Percentiles rank a stretch among this genome's conserved stretches.
Conservation (phyloP, 92 coral and sea anemone species). For the Phymanthus crucifer region DNA sequence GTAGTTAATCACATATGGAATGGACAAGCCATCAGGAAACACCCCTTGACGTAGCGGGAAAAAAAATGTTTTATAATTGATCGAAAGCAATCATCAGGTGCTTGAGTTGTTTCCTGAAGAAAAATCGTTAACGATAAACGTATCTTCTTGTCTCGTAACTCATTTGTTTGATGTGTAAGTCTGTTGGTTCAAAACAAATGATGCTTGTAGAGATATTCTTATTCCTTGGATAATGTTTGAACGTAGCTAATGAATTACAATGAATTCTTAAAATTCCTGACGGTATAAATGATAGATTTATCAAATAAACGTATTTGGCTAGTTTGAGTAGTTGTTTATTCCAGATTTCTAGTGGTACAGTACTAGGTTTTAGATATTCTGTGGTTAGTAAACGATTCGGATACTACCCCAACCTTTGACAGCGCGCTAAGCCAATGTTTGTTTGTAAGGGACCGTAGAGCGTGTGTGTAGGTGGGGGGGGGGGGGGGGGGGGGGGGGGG, state of each 20-base stretch:
- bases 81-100: neutral
- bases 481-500: no score
- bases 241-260: neutral
- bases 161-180: slow-evolving; percentile 1
- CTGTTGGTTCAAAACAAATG: neutral
- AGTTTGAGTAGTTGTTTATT: neutral
- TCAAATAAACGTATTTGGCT: neutral
- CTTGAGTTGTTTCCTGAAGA: neutral
- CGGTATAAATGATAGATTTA: neutral
- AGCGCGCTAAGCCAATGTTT: no score
- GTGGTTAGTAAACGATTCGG: no score
- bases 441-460: no score
- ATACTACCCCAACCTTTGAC: no score
- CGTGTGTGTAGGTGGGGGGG: no score
- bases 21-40: neutral
- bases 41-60: neutral
- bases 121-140: neutral
- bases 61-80: neutral
- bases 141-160: neutral
- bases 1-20: neutral
- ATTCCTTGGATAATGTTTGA: neutral
- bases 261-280: neutral
- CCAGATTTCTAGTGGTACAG: no score
- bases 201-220: neutral
- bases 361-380: no score